Evolutionary conservation across 2,797 vertebrate genomes (phyloP), one percentile per base, ranked within the genome.

Genomic region (Fistularia commersonii): DNA sequence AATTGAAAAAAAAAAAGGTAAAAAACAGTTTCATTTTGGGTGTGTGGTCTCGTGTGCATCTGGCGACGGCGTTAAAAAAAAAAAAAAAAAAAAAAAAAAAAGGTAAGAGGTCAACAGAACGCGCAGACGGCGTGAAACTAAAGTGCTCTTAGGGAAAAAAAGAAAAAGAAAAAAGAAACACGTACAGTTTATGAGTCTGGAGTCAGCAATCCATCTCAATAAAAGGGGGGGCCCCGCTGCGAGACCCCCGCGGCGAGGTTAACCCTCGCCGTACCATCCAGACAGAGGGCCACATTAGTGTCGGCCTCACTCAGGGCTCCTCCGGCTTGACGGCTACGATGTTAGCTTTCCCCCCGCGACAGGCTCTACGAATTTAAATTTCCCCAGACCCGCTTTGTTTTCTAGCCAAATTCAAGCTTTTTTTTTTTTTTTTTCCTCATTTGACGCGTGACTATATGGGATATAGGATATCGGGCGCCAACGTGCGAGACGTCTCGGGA

Each of bases 191-290:
- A 57, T 14, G 51, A 51, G 52, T 43, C 49, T 51, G 44, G 12
- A 69, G 76, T 79, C 70, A 77, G 74, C 74, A 66, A 70, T 83
- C 60, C 57, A 64, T 82, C 72, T 82, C 76, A 75, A 74, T 83
- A 61, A 76, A 57, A 51, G 49, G 15, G 51, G 47, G 61, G 55
- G 76, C 48, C 64, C 66, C 70, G 46, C 42, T 46, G 69, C 11
- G 52, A 52, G 42, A 66, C 66, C 66, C 69, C 64, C 52, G 41
- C 32, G 45, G 49, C 38, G 67, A 76, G 61, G 69, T 66, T 67
- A 59, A 74, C 56, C 64, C 50, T 51, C 43, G 7, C 35, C 58
- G 57, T 61, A 56, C 52, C 6, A 38, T 52, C 49, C 65, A 52
- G 48, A 52, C 34, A 36, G 59, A 41, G 42, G 48, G 46, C 32